Evolutionary conservation across 2,888 invertebrate species (phyloP).

Genomic region (Antheraea yamamai): DNA sequence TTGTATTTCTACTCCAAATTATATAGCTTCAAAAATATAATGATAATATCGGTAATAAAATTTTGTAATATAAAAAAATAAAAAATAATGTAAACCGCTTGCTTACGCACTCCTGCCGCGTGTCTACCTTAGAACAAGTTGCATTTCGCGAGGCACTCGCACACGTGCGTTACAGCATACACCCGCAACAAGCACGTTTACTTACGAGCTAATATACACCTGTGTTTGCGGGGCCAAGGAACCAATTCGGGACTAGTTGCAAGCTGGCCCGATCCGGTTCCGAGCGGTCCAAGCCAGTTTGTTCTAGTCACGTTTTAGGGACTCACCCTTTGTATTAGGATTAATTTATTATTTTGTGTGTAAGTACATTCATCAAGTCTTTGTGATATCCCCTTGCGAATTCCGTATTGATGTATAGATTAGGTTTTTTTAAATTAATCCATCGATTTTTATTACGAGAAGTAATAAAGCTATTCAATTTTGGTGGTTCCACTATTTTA

Average conservation of each 20-base stretch:
- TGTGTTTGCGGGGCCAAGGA: conserved; percentile 45
- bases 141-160: conserved; percentile 70
- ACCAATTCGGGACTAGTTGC: conserved; percentile 56
- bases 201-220: conserved; percentile 56
- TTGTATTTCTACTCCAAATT: no score
- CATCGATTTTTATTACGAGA: neutral
- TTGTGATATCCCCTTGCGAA: neutral
- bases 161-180: conserved; percentile 43
- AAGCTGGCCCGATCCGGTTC: conserved; percentile 33
- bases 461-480: no score
- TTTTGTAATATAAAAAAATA: neutral
- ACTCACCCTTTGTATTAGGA: conserved; percentile 1
- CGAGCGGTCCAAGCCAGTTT: conserved; percentile 28
- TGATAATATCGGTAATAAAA: no score
- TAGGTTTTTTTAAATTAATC: neutral
- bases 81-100: conserved; percentile 6
- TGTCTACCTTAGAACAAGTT: conserved; percentile 78
- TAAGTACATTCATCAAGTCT: no score
- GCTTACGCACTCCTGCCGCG: conserved; percentile 50
- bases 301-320: conserved; percentile 26
- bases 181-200: conserved; percentile 32
- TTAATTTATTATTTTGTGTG: neutral
- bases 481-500: no score
- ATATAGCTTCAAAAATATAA: no score
- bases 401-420: neutral